Percentiles rank a stretch among this genome's conserved stretches.
These are phyloP conservation scores for Labrus mixtus DNA, from an alignment of 2,113 vertebrate genomes.

Conservation along the genomic window DNA sequence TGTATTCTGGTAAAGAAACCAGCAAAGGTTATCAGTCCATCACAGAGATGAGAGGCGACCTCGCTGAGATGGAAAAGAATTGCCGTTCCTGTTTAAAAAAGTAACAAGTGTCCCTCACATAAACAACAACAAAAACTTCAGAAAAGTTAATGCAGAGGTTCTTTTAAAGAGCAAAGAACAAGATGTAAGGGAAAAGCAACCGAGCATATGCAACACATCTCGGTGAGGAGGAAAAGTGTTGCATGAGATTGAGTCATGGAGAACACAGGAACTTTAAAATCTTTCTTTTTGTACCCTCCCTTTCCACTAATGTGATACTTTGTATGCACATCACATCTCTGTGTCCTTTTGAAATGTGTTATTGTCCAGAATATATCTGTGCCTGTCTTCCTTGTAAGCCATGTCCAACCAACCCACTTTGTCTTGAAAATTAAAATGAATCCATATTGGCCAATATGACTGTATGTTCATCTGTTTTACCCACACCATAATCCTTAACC, in stretches of 20 bases:
- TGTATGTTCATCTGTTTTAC: too few relatives aligned
- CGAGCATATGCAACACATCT: not conserved
- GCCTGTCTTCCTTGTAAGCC: too few relatives aligned
- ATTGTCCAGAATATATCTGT: too few relatives aligned
- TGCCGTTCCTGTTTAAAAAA: slow-evolving; percentile 13
- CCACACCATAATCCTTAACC: too few relatives aligned
- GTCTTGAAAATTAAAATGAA: too few relatives aligned
- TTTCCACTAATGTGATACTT: too few relatives aligned
- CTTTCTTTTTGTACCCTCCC: not conserved
- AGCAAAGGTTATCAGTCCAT: slow-evolving; percentile 53
- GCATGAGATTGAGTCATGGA: not conserved
- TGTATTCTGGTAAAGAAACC: slow-evolving; percentile 32
- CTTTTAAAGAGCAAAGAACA: slow-evolving; percentile 10
- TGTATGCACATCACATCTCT: too few relatives aligned
- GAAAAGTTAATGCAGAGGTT: slow-evolving; percentile 18
- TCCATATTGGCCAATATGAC: too few relatives aligned
- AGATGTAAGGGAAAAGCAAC: not conserved
- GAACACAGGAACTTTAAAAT: not conserved
- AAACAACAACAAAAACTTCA: not conserved
- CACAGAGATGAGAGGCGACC: slow-evolving; percentile 34
- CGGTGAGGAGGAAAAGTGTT: not conserved
- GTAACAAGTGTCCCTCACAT: slow-evolving; percentile 3
- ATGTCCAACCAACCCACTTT: too few relatives aligned
- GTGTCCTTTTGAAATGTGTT: too few relatives aligned
- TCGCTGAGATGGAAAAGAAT: slow-evolving; percentile 38